Percentiles rank a stretch among this genome's conserved stretches.
phyloP scores from a whole-genome alignment of 2,888 invertebrate species.

The Synergus gifuensis region DNA sequence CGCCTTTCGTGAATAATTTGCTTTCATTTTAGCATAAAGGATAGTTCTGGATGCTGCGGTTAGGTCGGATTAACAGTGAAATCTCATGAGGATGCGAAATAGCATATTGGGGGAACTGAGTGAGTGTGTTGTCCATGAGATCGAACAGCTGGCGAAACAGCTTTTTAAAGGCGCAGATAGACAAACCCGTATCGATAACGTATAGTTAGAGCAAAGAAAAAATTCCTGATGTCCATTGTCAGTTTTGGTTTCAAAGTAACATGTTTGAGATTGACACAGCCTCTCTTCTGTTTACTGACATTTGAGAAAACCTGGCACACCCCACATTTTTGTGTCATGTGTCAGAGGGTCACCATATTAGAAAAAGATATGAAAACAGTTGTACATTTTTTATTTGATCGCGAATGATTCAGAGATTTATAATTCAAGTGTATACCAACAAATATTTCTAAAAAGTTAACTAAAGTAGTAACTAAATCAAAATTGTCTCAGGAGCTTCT shows the following conservation, averaged over 20 bases:
- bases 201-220: slow-evolving; percentile 2
- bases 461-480: neutral
- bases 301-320: slow-evolving; percentile 24
- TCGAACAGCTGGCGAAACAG: slow-evolving; percentile 61
- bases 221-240: slow-evolving; percentile 24
- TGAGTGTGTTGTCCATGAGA: slow-evolving; percentile 59
- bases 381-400: slow-evolving; percentile 2
- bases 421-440: neutral
- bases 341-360: slow-evolving; percentile 4
- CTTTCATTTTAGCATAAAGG: neutral
- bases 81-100: slow-evolving; percentile 54
- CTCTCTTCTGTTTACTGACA: slow-evolving; percentile 29
- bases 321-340: slow-evolving; percentile 17
- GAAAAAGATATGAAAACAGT: neutral
- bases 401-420: neutral
- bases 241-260: slow-evolving; percentile 37
- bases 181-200: slow-evolving; percentile 34
- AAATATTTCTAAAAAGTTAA: neutral
- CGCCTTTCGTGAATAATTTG: slow-evolving; percentile 30
- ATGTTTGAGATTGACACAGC: slow-evolving; percentile 18
- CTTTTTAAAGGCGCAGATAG: slow-evolving; percentile 3
- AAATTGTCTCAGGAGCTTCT: neutral
- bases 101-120: slow-evolving; percentile 52
- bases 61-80: slow-evolving; percentile 62
- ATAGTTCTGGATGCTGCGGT: slow-evolving; percentile 53